Percentiles rank a stretch among this genome's conserved stretches.
phyloP scores from a whole-genome alignment of 2,797 vertebrate genomes.

The Enteromius treurensis region DNA sequence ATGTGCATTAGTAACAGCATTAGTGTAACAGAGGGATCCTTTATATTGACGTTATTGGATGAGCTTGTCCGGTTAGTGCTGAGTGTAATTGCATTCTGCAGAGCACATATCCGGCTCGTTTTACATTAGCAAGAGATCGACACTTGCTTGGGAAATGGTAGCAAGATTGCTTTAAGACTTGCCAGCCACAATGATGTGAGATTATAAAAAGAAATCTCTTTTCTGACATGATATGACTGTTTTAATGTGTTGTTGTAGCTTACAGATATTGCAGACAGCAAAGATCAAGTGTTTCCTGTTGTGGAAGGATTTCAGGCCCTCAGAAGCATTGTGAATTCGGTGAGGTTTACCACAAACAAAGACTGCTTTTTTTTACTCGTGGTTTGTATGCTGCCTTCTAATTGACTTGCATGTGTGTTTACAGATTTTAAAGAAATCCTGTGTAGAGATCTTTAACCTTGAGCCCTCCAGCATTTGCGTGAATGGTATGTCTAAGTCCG shows the following conservation, averaged over 20 bases:
- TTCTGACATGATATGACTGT: background rate
- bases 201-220: background rate
- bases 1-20: conserved; percentile 20
- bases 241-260: conserved; percentile 76
- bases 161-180: conserved; percentile 12
- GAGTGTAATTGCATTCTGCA: conserved; percentile 69
- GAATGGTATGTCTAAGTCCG: conserved; percentile 80
- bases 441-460: conserved; percentile 85
- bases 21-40: conserved; percentile 15
- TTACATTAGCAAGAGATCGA: conserved; percentile 65
- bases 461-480: conserved; percentile 91
- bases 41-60: conserved; percentile 23
- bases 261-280: conserved; percentile 88
- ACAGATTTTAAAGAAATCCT: conserved; percentile 88
- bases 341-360: conserved; percentile 73
- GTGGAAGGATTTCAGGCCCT: conserved; percentile 94
- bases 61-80: conserved; percentile 58
- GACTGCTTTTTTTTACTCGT: background rate
- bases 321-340: conserved; percentile 90
- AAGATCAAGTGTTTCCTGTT: conserved; percentile 94
- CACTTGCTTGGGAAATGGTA: conserved; percentile 53
- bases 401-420: conserved; percentile 38
- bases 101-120: conserved; percentile 68
- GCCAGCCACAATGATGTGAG: background rate
- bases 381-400: background rate